Evolutionary conservation across 2,797 vertebrate species (phyloP), one percentile per base, ranked within the genome.

Genomic region (Pantherophis vulpinus): DNA sequence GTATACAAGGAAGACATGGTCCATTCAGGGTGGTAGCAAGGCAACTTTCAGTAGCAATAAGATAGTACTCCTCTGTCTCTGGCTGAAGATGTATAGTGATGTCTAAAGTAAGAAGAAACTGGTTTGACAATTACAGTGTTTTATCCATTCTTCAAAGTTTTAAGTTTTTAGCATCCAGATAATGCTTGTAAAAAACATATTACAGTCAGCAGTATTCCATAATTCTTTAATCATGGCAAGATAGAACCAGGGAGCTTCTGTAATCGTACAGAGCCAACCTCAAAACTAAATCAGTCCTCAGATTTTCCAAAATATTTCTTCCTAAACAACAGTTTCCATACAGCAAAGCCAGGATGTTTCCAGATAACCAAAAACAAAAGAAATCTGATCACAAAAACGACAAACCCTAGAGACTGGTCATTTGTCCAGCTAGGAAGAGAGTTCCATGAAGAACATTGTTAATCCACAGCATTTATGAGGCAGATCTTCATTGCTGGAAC

Each of bases 1-100:
- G 98, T 97, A 96, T 98, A 99, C 95, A 99, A 96, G 93, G 99
- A 98, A 89, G 99, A 99, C 99, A 99, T 99, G 95, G 95, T 95
- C 96, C 95, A 86, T 89, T 42, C 0, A 92, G 94, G 60, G 86
- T 93, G 0, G 92, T 94, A 92, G 20, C 90, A 91, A 91, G 92
- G 10, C 90, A 91, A 93, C 93, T 94, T 0, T 88, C 83, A 92
- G 92, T 25, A 94, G 95, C 91, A 94, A 89, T 18, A n/a, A 92
- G 70, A 88, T 91, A 93, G 95, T 70, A 89, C 9, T 90, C 92
- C 91, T 93, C 96, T 94, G 93, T 42, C 92, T 95, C 93, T 95
- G 87, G 93, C 86, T 7, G 54, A 93, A 0, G 91, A 93, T 58
- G 95, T 96, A 95, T 94, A 96, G 96, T 70, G 96, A 94, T 93